Evolutionary conservation across 1,140 invertebrate species (phyloP), one percentile per base, ranked within the genome.

Genomic region (Chrysoperla carnea): DNA sequence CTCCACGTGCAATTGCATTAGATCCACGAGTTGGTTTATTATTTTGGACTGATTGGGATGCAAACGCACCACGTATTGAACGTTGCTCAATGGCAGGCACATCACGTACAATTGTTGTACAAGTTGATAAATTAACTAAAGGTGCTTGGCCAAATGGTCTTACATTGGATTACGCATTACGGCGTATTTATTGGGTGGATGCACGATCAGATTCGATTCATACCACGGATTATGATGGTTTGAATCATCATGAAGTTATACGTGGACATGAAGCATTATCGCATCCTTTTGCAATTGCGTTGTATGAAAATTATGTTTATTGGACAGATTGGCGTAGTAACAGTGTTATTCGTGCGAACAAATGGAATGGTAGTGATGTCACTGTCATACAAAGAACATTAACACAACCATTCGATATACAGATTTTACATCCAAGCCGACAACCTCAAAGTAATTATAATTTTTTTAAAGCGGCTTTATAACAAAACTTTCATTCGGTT

Each of bases 31-130:
- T 72, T 47, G 84, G 84, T 61, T 58, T 78, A 38, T 67, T 91
- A 51, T 92, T 91, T 62, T 91, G 86, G 85, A 85, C 81, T 5
- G 87, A 91, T 59, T 91, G 87, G 86, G 86, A 87, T 46, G 78
- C 81, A 46, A 55, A 62, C 47, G 70, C 76, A 36, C 83, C 87
- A 5, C 82, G 87, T 47, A 88, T 93, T 44, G 87, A 92, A 60
- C 68, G 81, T 39, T 81, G 81, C n/a, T 73, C 76, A 14, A 80
- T 91, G 75, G 78, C 88, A 49, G 88, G 88, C 1, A 71, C 77
- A 1, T 55, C 58, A 11, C 70, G 77, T 3, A 55, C 52, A 43
- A 57, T 64, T 33, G 64, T 76, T 14, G 66, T 72, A 64, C 55
- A 68, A 58, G 61, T 75, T 69, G 54, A 82, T 80, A 52, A 75